Conservation (phyloP, 2,113 vertebrate species). For the Pachyramphus minor region DNA sequence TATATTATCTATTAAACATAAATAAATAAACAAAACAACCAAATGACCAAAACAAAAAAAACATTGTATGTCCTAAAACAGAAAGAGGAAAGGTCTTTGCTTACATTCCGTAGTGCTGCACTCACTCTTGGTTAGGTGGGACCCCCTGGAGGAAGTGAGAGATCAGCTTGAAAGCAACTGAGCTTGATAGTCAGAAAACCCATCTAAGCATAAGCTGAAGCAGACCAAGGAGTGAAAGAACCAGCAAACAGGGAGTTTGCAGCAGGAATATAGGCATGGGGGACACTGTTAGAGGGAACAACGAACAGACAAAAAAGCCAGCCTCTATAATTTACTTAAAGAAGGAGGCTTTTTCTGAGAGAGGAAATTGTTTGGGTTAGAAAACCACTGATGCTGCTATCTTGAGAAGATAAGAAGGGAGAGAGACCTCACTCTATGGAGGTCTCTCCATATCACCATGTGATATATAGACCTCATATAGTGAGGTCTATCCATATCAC, state of each 20-base stretch:
- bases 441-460: too few species aligned
- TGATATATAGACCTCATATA: too few species aligned
- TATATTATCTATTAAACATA: background rate
- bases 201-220: background rate
- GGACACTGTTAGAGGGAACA: background rate
- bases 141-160: background rate
- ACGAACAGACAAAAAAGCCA: background rate
- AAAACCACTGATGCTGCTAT: background rate
- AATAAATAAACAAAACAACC: background rate
- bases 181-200: background rate
- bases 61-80: background rate
- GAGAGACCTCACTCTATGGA: background rate
- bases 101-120: background rate
- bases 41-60: background rate
- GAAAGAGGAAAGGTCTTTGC: background rate
- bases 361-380: background rate
- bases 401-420: background rate
- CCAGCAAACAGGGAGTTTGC: background rate
- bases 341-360: background rate
- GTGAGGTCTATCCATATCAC: too few species aligned
- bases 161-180: background rate
- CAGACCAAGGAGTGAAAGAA: background rate
- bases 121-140: background rate
- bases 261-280: background rate
- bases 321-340: background rate